These are phyloP conservation scores for Drosophila miranda DNA, from an alignment of 1,140 invertebrate genomes.

Conservation along the genomic window DNA sequence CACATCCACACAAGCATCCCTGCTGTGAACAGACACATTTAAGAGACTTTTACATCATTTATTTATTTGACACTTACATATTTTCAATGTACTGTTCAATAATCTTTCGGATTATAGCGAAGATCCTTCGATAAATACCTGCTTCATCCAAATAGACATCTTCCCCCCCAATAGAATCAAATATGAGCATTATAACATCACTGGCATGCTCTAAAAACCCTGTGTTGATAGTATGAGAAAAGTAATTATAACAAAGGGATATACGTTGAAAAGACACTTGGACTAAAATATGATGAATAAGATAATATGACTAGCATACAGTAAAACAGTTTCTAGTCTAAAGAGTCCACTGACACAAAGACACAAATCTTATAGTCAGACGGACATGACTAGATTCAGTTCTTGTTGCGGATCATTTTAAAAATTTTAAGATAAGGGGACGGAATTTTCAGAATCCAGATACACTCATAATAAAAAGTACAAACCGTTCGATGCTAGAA, in stretches of 20 bases:
- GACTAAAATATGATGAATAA: no score
- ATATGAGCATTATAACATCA: slow-evolving; percentile 27
- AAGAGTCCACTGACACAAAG: no score
- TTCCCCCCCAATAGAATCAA: slow-evolving; percentile 4
- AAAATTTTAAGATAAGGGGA: not conserved
- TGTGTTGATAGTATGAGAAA: not conserved
- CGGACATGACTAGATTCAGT: no score
- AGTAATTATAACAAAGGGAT: not conserved
- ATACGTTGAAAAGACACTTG: not conserved
- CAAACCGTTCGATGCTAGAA: slow-evolving; percentile 45
- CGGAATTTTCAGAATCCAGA: not conserved
- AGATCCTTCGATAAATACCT: slow-evolving; percentile 7
- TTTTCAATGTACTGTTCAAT: slow-evolving; percentile 37
- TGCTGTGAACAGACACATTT: not conserved
- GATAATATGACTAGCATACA: no score
- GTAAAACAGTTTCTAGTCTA: not conserved
- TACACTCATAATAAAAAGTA: not conserved
- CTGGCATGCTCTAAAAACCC: slow-evolving; percentile 49
- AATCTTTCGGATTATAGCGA: slow-evolving; percentile 24
- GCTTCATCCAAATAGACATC: slow-evolving; percentile 1
- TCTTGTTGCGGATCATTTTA: no score
- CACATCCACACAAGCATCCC: slow-evolving; percentile 1
- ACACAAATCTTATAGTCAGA: no score
- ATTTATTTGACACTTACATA: slow-evolving; percentile 29
- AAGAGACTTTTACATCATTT: not conserved